phyloP scores from a whole-genome alignment of 2,888 invertebrate genomes.

The Rotaria macrura region DNA sequence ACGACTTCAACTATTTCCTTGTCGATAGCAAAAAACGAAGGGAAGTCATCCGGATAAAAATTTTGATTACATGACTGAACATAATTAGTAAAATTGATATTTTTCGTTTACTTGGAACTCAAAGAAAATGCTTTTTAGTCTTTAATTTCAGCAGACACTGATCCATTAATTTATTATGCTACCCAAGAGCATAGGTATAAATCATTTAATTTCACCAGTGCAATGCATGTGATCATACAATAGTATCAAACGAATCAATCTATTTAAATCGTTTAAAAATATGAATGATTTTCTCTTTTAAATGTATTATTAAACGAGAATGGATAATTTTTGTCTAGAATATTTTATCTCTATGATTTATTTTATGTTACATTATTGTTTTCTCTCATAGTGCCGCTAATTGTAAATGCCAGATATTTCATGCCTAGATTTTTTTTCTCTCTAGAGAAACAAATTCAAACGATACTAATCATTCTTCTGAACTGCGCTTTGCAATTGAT shows the following conservation, averaged over 20 bases:
- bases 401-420: neutral
- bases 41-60: too few relatives aligned
- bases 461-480: neutral
- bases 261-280: too few relatives aligned
- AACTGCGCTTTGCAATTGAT: neutral
- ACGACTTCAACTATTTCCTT: too few relatives aligned
- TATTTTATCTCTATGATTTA: neutral
- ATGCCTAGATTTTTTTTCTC: neutral
- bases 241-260: too few relatives aligned
- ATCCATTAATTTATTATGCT: too few relatives aligned
- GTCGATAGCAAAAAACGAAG: too few relatives aligned
- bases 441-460: neutral
- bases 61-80: too few relatives aligned
- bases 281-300: neutral
- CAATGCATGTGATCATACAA: too few relatives aligned
- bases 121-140: too few relatives aligned
- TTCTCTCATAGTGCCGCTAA: neutral
- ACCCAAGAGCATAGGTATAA: neutral
- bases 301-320: neutral
- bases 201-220: neutral
- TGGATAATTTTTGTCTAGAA: neutral
- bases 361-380: neutral
- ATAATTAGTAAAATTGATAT: too few relatives aligned
- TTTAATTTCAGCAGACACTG: too few relatives aligned
- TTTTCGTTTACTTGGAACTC: too few relatives aligned